A percentile compares a stretch with the other conserved stretches of the same genome.
Evolutionary conservation across 2,888 invertebrate species (phyloP).

Genomic region (Rhorus exstirpatorius): DNA sequence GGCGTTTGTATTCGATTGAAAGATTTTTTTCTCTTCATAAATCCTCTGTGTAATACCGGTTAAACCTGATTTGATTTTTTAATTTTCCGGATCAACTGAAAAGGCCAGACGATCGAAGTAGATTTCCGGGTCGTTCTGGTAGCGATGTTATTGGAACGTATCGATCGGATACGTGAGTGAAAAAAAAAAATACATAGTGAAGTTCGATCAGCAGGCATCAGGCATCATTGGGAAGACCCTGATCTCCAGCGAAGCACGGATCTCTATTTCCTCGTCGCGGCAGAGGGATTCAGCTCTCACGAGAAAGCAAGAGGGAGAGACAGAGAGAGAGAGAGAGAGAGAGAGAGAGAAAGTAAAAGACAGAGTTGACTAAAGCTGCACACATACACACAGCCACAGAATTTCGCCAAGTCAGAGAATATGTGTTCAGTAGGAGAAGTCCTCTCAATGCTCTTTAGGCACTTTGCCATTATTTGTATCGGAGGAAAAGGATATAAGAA

Average conservation of each 20-base stretch:
- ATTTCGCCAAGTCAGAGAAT: too few relatives aligned
- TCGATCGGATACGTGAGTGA: slow-evolving; percentile 43
- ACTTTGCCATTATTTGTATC: too few relatives aligned
- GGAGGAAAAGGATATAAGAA: too few relatives aligned
- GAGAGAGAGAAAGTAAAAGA: not conserved
- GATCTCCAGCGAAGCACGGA: slow-evolving; percentile 49
- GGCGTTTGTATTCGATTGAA: too few relatives aligned
- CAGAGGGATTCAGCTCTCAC: slow-evolving; percentile 29
- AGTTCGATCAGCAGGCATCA: slow-evolving; percentile 25
- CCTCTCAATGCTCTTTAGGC: too few relatives aligned
- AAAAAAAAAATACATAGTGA: slow-evolving; percentile 9
- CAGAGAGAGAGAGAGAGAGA: not conserved
- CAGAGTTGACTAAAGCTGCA: too few relatives aligned
- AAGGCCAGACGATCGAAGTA: slow-evolving; percentile 34
- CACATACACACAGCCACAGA: not conserved
- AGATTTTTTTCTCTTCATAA: not conserved
- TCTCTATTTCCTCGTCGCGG: slow-evolving; percentile 32
- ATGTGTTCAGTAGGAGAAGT: too few relatives aligned
- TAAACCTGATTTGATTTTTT: slow-evolving; percentile 18
- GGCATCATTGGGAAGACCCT: slow-evolving; percentile 33
- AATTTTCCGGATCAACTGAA: not conserved
- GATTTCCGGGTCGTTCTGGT: slow-evolving; percentile 37
- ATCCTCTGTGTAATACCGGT: slow-evolving; percentile 9
- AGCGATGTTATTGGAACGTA: slow-evolving; percentile 45
- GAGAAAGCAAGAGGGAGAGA: not conserved